phyloP scores from a whole-genome alignment of 2,888 invertebrate genomes.

The Acronicta psi region DNA sequence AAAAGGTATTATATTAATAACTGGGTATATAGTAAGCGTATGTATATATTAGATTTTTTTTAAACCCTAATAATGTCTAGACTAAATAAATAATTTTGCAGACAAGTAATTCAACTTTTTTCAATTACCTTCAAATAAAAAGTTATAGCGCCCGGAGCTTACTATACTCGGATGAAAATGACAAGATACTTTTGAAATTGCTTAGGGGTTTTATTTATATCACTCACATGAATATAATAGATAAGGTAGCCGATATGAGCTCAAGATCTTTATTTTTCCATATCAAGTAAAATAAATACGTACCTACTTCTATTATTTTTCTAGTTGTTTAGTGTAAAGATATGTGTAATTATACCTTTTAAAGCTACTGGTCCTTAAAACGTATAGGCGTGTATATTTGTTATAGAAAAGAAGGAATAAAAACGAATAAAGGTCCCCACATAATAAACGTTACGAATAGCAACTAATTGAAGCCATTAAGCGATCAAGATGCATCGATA shows the following conservation, averaged over 20 bases:
- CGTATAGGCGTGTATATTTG: not conserved
- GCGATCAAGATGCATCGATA: conserved; percentile 50
- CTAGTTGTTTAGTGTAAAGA: no score
- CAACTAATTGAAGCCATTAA: conserved; percentile 45
- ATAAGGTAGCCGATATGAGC: no score
- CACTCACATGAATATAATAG: not conserved
- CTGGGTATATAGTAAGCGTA: conserved; percentile 7
- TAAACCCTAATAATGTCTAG: conserved; percentile 45
- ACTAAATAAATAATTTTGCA: conserved; percentile 46
- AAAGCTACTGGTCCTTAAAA: no score
- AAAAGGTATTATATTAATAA: conserved; percentile 17
- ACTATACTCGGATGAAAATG: conserved; percentile 3
- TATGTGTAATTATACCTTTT: no score
- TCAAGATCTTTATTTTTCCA: no score
- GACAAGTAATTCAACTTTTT: conserved; percentile 29
- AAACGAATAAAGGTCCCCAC: conserved; percentile 25
- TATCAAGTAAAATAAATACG: no score
- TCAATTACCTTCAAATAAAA: conserved; percentile 20
- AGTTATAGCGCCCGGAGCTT: conserved; percentile 6
- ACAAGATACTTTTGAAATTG: conserved; percentile 2
- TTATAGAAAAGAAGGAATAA: not conserved
- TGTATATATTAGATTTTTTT: conserved; percentile 6
- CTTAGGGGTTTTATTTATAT: not conserved
- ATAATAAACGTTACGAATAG: conserved; percentile 37
- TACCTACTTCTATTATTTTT: no score